Percentiles rank a stretch among this genome's conserved stretches.
These are phyloP conservation scores for Parambassis ranga DNA, from an alignment of 2,797 vertebrate species.

Conservation along the genomic window DNA sequence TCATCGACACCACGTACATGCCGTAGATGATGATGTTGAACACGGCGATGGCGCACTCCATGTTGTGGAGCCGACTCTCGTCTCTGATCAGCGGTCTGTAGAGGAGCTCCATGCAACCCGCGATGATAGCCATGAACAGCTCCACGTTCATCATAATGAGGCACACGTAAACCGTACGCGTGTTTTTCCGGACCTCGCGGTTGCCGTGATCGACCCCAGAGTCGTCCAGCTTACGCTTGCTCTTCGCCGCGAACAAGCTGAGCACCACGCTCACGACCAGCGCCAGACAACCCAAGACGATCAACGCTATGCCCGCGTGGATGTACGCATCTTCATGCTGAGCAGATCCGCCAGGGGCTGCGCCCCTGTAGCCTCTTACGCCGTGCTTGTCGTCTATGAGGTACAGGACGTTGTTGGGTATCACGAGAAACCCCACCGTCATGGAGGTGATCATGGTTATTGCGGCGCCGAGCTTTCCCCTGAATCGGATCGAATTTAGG, in stretches of 20 bases:
- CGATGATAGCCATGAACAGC: constrained; percentile 17
- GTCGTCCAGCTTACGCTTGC: not conserved
- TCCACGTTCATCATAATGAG: constrained; percentile 22
- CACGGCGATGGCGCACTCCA: constrained; percentile 2
- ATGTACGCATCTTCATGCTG: constrained; percentile 1
- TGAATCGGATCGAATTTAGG: not conserved
- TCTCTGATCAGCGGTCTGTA: constrained; percentile 3
- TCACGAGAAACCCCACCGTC: not conserved
- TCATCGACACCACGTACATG: constrained; percentile 24
- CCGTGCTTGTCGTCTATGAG: not conserved
- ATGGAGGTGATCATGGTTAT: constrained; percentile 1
- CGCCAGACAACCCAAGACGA: not conserved
- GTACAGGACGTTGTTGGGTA: constrained; percentile 27
- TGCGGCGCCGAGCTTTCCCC: not conserved
- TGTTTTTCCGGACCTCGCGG: accelerated
- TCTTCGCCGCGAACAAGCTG: constrained; percentile 6
- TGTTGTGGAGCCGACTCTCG: not conserved
- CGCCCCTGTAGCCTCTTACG: not conserved
- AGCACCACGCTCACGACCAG: constrained; percentile 19
- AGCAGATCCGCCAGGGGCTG: accelerated
- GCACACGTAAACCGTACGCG: not conserved
- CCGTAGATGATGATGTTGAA: constrained; percentile 27
- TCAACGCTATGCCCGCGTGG: constrained; percentile 3
- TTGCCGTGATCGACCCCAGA: accelerated
- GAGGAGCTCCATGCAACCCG: constrained; percentile 22